A percentile compares a stretch with the other conserved stretches of the same genome.
phyloP scores from a whole-genome alignment of 2,113 vertebrate species.

The Pimephales promelas region DNA sequence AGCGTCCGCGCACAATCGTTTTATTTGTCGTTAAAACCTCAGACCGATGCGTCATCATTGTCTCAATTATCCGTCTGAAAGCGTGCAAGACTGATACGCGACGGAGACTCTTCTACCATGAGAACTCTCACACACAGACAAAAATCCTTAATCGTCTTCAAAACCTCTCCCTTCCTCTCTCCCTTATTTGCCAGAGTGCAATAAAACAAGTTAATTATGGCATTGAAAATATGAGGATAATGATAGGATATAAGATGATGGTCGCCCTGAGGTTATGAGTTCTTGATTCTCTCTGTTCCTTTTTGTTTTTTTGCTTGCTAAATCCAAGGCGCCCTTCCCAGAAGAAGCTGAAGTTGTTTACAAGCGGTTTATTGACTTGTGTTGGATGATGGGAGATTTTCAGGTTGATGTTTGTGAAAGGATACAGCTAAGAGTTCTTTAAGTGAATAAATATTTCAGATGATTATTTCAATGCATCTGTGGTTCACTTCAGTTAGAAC shows the following conservation, averaged over 20 bases:
- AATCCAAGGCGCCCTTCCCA: constrained; percentile 58
- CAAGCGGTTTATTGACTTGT: constrained; percentile 68
- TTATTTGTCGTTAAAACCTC: constrained; percentile 22
- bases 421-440: background rate
- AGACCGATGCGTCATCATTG: constrained; percentile 16
- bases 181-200: constrained; percentile 72
- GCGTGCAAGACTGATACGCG: background rate
- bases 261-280: constrained; percentile 67
- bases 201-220: constrained; percentile 75
- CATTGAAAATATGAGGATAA: constrained; percentile 75
- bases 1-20: constrained; percentile 11
- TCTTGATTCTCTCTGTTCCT: constrained; percentile 67
- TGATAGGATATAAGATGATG: constrained; percentile 72
- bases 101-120: constrained; percentile 51
- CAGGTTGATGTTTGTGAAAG: background rate
- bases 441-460: background rate
- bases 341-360: constrained; percentile 70
- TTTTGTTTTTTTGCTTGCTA: constrained; percentile 9
- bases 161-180: constrained; percentile 69
- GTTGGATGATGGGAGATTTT: constrained; percentile 38
- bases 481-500: background rate
- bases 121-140: constrained; percentile 65
- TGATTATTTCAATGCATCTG: constrained; percentile 2
- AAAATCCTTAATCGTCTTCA: constrained; percentile 69
- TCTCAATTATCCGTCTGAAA: constrained; percentile 12